Evolutionary conservation across 2,888 invertebrate species (phyloP).

Genomic region (Drosophila leonis): DNA sequence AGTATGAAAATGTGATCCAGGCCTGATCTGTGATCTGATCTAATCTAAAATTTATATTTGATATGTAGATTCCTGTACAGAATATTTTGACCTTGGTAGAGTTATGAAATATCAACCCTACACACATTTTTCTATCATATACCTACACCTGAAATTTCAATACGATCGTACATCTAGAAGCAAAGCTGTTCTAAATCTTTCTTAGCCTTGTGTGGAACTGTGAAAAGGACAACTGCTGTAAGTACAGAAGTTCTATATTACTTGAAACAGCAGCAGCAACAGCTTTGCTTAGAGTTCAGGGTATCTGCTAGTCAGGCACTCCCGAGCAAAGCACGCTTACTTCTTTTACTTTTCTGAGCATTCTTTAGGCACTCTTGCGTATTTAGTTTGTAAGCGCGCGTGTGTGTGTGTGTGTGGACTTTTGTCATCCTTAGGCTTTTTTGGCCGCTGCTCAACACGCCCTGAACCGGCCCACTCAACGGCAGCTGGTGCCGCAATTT

Average conservation of each 20-base stretch:
- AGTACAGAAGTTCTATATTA: no score
- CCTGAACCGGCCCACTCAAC: slow-evolving; percentile 50
- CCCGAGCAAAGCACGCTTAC: no score
- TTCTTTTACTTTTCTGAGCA: slow-evolving; percentile 7
- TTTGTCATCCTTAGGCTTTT: slow-evolving; percentile 66
- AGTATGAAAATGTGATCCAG: not conserved
- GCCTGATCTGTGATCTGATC: no score
- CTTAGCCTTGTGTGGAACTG: not conserved
- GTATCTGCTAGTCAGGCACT: slow-evolving; percentile 2
- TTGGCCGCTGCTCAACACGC: slow-evolving; percentile 57
- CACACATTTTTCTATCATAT: not conserved
- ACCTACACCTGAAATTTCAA: not conserved
- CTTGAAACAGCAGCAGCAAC: no score
- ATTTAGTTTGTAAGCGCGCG: slow-evolving; percentile 17
- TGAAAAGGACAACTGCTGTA: not conserved
- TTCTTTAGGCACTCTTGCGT: slow-evolving; percentile 20
- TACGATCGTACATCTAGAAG: not conserved
- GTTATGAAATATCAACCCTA: not conserved
- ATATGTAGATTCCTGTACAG: not conserved
- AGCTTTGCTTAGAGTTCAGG: not conserved
- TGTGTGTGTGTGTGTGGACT: slow-evolving; percentile 21
- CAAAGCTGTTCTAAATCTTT: not conserved
- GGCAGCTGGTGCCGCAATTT: slow-evolving; percentile 46
- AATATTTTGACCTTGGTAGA: not conserved
- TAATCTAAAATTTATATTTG: no score